phyloP scores from a whole-genome alignment of 2,797 vertebrate species.

The Falco concolor region DNA sequence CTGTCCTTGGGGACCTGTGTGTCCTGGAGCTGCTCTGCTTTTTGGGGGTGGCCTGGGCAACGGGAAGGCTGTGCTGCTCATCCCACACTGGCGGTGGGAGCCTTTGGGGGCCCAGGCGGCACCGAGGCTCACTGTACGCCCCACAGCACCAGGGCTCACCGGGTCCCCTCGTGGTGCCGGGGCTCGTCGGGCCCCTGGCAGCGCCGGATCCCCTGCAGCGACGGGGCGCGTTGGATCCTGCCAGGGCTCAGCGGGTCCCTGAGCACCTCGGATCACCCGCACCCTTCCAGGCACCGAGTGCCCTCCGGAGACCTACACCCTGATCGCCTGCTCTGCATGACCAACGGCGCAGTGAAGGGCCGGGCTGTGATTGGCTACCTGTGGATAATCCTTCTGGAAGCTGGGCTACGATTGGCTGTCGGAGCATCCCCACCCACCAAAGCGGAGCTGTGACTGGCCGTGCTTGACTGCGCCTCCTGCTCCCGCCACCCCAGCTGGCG shows the following conservation, averaged over 20 bases:
- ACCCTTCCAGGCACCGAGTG: neutral
- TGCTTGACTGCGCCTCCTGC: neutral
- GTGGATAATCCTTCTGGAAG: neutral
- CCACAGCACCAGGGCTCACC: rapidly evolving
- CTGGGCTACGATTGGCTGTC: neutral
- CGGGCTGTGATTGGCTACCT: neutral
- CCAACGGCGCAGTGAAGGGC: neutral
- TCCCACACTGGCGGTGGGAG: rapidly evolving
- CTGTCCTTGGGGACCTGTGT: rapidly evolving
- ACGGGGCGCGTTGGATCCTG: neutral
- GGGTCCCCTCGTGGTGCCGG: rapidly evolving
- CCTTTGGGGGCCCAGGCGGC: neutral
- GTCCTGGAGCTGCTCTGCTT: neutral
- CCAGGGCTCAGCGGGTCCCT: neutral
- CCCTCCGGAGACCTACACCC: neutral
- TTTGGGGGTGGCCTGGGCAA: neutral
- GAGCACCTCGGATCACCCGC: neutral
- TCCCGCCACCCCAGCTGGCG: neutral
- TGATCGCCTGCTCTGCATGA: neutral
- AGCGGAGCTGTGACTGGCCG: constrained; percentile 30
- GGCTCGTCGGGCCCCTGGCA: neutral
- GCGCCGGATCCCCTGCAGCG: rapidly evolving
- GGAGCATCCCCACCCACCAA: neutral
- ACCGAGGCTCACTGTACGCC: neutral
- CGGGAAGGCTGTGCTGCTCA: neutral